Evolutionary conservation across 2,797 vertebrate genomes (phyloP).

Genomic region (Orestias chungarensis): DNA sequence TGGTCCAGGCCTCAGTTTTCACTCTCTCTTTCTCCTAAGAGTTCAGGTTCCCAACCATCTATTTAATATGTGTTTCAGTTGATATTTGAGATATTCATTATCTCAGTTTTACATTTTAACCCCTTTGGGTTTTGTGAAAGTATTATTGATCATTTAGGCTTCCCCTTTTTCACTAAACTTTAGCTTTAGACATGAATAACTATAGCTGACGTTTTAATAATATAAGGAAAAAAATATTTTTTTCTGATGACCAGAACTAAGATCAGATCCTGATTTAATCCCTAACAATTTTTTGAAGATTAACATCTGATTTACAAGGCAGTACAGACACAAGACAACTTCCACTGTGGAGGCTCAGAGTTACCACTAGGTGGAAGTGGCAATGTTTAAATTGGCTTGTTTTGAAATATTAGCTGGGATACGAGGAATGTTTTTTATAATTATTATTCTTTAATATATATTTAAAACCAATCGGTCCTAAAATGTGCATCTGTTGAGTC

Average conservation of each 20-base stretch:
- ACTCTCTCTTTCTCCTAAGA: not conserved
- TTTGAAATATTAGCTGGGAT: too few species aligned
- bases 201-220: not conserved
- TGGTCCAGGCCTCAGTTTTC: not conserved
- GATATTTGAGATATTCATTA: not conserved
- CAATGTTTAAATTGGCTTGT: too few species aligned
- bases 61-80: not conserved
- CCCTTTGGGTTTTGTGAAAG: not conserved
- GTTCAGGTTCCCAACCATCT: not conserved
- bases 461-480: too few species aligned
- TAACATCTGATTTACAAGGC: too few species aligned
- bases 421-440: too few species aligned
- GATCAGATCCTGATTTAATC: not conserved
- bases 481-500: too few species aligned
- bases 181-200: too few species aligned
- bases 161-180: not conserved
- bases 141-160: not conserved
- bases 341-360: too few species aligned
- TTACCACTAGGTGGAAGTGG: too few species aligned
- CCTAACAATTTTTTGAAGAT: too few species aligned
- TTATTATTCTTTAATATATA: too few species aligned
- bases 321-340: too few species aligned
- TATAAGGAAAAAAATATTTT: not conserved
- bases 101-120: not conserved
- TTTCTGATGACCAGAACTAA: not conserved